phyloP scores from a whole-genome alignment of 2,888 invertebrate species.

The Bellardia bayeri region DNA sequence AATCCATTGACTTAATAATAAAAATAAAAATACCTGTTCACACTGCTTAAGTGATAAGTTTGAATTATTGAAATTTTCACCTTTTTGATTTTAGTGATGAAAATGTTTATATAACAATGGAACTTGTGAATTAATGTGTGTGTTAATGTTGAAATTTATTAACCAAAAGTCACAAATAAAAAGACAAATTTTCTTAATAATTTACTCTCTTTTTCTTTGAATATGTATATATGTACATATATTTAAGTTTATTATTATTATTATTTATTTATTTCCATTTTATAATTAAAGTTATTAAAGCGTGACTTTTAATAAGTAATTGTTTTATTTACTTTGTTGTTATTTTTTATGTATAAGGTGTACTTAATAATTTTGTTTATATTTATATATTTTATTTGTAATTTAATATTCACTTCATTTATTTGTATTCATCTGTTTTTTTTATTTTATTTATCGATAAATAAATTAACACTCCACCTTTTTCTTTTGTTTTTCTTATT shows the following conservation, averaged over 20 bases:
- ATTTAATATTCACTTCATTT: conserved; percentile 45
- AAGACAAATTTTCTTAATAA: conserved; percentile 30
- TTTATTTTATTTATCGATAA: conserved; percentile 43
- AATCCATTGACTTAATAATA: no score
- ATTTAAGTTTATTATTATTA: conserved; percentile 37
- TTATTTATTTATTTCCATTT: conserved; percentile 32
- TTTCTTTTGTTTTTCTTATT: conserved; percentile 21
- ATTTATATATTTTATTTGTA: conserved; percentile 1
- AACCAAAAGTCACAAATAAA: conserved; percentile 22
- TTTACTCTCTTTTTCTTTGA: conserved; percentile 45
- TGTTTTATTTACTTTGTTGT: conserved; percentile 12
- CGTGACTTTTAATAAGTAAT: conserved; percentile 64
- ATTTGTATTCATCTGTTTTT: neutral
- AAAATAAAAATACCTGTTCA: conserved; percentile 30
- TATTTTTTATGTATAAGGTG: conserved; percentile 32
- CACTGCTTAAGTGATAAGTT: neutral
- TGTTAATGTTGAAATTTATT: conserved; percentile 5
- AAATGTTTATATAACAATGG: neutral
- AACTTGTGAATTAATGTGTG: conserved; percentile 30
- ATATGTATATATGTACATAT: conserved; percentile 61
- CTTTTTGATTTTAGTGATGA: neutral
- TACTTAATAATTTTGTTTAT: conserved; percentile 40
- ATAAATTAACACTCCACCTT: conserved; percentile 65
- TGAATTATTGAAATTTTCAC: no score
- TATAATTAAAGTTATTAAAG: conserved; percentile 55